Percentiles rank a stretch among this genome's conserved stretches.
Evolutionary conservation across 2,113 vertebrate genomes (phyloP).

Genomic region (Caloenas nicobarica): DNA sequence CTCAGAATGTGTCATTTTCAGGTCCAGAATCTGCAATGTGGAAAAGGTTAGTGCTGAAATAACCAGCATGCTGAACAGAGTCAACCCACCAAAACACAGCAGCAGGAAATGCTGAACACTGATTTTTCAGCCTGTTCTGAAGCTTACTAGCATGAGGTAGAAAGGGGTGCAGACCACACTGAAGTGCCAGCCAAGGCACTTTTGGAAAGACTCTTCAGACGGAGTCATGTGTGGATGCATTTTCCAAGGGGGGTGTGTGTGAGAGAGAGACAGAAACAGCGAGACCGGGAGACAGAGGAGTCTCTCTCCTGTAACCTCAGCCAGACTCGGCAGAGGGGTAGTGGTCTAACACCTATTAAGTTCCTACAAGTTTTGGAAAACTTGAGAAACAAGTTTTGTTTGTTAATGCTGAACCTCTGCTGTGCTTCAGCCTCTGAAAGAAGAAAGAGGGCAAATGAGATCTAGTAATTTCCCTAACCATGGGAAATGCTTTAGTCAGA

Average conservation of each 20-base stretch:
- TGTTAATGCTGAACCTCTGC: background rate
- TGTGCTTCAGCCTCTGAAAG: background rate
- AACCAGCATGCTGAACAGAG: background rate
- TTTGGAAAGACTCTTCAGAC: background rate
- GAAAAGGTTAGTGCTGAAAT: background rate
- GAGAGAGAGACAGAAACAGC: background rate
- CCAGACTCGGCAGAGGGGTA: background rate
- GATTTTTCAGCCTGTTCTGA: background rate
- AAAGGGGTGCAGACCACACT: background rate
- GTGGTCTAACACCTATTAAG: background rate
- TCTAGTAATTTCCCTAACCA: background rate
- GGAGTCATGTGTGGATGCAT: background rate
- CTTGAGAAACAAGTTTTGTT: background rate
- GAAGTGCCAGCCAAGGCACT: background rate
- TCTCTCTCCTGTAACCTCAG: background rate
- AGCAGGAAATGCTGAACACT: background rate
- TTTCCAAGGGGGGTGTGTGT: background rate
- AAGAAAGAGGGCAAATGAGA: background rate
- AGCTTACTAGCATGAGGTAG: background rate
- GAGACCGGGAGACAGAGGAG: background rate
- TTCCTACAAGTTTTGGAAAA: conserved; percentile 12
- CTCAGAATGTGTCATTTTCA: background rate
- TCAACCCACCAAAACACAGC: background rate
- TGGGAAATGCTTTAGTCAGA: conserved; percentile 47
- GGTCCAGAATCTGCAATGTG: background rate